A percentile compares a stretch with the other conserved stretches of the same genome.
Evolutionary conservation across 23 tunicate genomes (phyloP).

Genomic region (Pegea sp.): DNA sequence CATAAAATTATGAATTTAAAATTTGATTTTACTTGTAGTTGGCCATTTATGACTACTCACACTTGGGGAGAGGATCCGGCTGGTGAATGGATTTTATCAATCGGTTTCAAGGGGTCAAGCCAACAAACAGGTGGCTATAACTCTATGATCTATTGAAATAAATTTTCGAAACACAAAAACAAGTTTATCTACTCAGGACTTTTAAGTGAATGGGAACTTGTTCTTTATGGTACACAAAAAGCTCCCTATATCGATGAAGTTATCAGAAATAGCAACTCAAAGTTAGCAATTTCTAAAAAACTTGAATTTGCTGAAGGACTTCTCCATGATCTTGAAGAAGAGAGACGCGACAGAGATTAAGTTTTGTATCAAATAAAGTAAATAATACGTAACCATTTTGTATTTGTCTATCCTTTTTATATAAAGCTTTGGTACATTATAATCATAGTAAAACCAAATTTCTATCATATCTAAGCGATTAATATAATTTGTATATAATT

Average conservation of each 20-base stretch:
- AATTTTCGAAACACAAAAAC: background rate
- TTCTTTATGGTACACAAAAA: conserved; percentile 78
- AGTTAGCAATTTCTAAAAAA: conserved; percentile 52
- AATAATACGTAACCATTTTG: too few species aligned
- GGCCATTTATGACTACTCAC: conserved; percentile 99
- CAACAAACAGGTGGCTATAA: background rate
- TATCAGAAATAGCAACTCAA: conserved; percentile 21
- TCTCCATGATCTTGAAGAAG: conserved; percentile 47
- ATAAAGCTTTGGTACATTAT: too few species aligned
- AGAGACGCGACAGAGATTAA: too few species aligned
- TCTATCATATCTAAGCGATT: too few species aligned
- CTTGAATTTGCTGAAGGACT: conserved; percentile 73
- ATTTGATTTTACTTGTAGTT: conserved; percentile 8
- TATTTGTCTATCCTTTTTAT: too few species aligned
- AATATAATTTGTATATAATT: too few species aligned
- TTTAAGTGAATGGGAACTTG: conserved; percentile 36
- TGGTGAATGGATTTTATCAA: conserved; percentile 57
- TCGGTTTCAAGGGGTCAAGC: conserved; percentile 24
- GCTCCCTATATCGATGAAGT: conserved; percentile 79
- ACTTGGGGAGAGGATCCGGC: conserved; percentile 93
- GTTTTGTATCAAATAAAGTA: too few species aligned
- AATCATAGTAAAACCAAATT: too few species aligned
- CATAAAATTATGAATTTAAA: background rate
- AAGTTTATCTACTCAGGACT: conserved; percentile 5
- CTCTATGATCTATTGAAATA: too few species aligned